A percentile compares a stretch with the other conserved stretches of the same genome.
Evolutionary conservation across 2,888 invertebrate genomes (phyloP).

Genomic region (Agriopis leucophaearia): DNA sequence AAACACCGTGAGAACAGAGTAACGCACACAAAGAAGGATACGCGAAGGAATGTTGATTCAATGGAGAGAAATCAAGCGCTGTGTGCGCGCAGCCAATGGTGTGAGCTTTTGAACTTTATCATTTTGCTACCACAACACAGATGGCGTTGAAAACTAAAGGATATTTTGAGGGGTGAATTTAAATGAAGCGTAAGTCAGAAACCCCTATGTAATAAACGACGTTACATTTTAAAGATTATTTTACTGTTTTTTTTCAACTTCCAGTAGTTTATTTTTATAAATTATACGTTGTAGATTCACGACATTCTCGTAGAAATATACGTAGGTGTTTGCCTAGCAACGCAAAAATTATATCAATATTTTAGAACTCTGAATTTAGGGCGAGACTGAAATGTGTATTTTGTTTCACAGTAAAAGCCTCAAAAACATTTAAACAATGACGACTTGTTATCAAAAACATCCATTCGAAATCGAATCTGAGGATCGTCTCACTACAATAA

Average conservation of each 20-base stretch:
- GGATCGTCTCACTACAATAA: constrained; percentile 87
- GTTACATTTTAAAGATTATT: neutral
- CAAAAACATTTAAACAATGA: constrained; percentile 54
- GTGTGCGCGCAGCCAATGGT: constrained; percentile 70
- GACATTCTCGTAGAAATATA: neutral
- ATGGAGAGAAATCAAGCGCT: constrained; percentile 85
- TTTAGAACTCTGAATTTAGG: neutral
- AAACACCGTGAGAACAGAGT: constrained; percentile 74
- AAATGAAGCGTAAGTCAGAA: constrained; percentile 3
- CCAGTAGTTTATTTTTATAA: too few relatives aligned
- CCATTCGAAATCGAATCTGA: constrained; percentile 82
- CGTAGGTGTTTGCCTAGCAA: constrained; percentile 19
- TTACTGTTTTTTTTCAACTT: neutral
- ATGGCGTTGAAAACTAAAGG: constrained; percentile 65
- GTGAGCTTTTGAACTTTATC: constrained; percentile 74
- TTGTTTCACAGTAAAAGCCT: neutral
- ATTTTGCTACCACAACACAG: constrained; percentile 64
- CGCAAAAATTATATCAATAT: constrained; percentile 25
- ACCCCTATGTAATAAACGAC: neutral
- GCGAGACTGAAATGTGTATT: neutral
- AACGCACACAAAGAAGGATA: constrained; percentile 78
- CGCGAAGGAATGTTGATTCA: constrained; percentile 86
- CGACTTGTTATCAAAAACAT: constrained; percentile 81
- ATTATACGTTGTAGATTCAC: neutral
- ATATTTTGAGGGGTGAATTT: constrained; percentile 57